Percentiles rank a stretch among this genome's conserved stretches.
Conservation (phyloP, 2,797 vertebrate genomes). For the Miopithecus talapoin region DNA sequence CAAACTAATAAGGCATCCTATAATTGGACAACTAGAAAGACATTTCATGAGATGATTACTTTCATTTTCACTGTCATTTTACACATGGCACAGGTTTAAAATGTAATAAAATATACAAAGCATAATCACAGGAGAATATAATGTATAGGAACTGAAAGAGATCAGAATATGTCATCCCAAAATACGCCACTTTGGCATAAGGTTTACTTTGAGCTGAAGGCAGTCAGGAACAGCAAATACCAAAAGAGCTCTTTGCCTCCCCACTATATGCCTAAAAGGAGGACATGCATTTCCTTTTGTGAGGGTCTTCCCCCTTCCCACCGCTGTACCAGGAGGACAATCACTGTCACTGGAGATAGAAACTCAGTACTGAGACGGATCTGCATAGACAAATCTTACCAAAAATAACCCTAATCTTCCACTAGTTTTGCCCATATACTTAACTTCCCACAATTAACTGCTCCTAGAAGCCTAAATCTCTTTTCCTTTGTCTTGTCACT, state of each 20-base stretch:
- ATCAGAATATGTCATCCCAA: background rate
- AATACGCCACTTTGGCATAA: background rate
- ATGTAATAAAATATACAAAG: background rate
- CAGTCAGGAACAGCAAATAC: background rate
- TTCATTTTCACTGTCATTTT: background rate
- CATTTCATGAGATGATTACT: background rate
- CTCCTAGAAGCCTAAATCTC: background rate
- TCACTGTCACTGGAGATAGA: background rate
- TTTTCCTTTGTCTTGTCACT: background rate
- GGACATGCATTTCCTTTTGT: background rate
- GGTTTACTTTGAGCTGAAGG: background rate
- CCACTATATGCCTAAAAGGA: background rate
- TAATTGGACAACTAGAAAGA: background rate
- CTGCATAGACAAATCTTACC: background rate
- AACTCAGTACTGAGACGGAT: background rate
- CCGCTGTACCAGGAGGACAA: background rate
- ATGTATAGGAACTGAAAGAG: background rate
- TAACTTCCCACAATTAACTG: background rate
- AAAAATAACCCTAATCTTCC: background rate
- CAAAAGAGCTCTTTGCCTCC: background rate
- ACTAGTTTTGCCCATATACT: background rate
- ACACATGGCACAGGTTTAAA: background rate
- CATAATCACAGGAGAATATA: background rate
- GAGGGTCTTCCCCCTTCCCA: background rate
- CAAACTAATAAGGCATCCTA: background rate